Evolutionary conservation across 2,113 vertebrate species (phyloP), one percentile per base, ranked within the genome.

Genomic region (Sander vitreus): DNA sequence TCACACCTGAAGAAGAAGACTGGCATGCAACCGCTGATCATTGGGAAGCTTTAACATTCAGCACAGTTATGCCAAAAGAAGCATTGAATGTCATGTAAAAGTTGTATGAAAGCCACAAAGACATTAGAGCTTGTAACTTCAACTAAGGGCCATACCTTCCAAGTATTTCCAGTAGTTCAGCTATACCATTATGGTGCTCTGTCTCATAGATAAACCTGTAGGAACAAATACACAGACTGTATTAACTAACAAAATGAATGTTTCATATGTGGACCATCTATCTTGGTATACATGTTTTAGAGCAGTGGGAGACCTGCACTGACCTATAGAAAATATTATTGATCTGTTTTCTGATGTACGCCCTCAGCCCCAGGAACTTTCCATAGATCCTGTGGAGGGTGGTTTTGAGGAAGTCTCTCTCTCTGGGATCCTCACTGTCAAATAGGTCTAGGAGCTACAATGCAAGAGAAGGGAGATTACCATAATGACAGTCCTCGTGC

Each of bases 321-420:
- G 91, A 98, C 98, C 97, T 99, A 97, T 99, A 99, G 96, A 99
- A 99, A 97, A 99, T 99, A 96, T 99, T 99, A 96, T 99, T 99
- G 91, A 99, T 98, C 93, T 99, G 98, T 95, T 99, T 99, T 92
- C 98, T 96, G 94, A 99, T 99, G 95, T 99, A 99, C 53, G 98
- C 98, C 84, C 98, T 93, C 89, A 99, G 95, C 65, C 98, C 98
- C 93, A 99, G 95, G 91, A 99, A 99, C 93, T 99, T 99, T 57
- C 98, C 98, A 78, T 99, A 99, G 94, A 99, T 99, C 91, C 98
- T 95, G 95, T 99, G 98, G 77, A 99, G 97, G 81, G 98, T 99
- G 9, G 98, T 99, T 94, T 99, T 99, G 81, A 99, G 96, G 94
- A 99, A 99, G 94, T 99, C 98, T 95, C 98, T 96, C 93, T 99